Evolutionary conservation across 2,888 invertebrate species (phyloP), one percentile per base, ranked within the genome.

Genomic region (Morpho achilles): DNA sequence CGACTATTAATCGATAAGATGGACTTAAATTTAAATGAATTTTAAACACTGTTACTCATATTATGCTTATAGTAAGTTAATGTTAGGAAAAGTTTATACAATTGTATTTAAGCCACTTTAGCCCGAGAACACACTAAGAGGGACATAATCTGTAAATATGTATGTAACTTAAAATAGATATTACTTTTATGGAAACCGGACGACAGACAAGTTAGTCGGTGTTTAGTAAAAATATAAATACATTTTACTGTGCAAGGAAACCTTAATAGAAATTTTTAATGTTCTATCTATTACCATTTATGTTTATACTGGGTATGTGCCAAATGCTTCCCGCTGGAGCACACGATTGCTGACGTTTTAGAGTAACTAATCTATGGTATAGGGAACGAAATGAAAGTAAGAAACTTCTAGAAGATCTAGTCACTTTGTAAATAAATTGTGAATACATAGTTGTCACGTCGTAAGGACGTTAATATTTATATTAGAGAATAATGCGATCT

Each of bases 381-480:
- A 82, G 74, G 73, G 57, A 75, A 75, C 72, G 78, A 78, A 82
- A 82, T 76, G 66, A 77, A 81, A 60, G 79, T 76, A 73, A 76
- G 70, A 45, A 80, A 81, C 76, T 86, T 83, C 79, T 82, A 84
- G 81, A 82, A 83, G 82, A 80, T 82, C 88, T 89, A 90, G 89
- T 90, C 89, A 88, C 81, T 85, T 83, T 88, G 88, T 88, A 90
- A 82, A 88, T 88, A 90, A 80, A 84, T 79, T 90, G 89, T 90
- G 89, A 90, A 89, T 90, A 90, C 73, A 80, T 87, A 87, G 84
- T 83, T 79, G 82, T 79, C 81, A 74, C 86, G 87, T 84, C 87
- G 73, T 75, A 79, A 69, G 67, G 86, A 76, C 87, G 86, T 77
- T 81, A 83, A 84, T 84, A 86, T 85, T 86, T 84, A 80, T 82